Evolutionary conservation across 1,140 invertebrate genomes (phyloP), one percentile per base, ranked within the genome.

Genomic region (Hesperophylax magnus): DNA sequence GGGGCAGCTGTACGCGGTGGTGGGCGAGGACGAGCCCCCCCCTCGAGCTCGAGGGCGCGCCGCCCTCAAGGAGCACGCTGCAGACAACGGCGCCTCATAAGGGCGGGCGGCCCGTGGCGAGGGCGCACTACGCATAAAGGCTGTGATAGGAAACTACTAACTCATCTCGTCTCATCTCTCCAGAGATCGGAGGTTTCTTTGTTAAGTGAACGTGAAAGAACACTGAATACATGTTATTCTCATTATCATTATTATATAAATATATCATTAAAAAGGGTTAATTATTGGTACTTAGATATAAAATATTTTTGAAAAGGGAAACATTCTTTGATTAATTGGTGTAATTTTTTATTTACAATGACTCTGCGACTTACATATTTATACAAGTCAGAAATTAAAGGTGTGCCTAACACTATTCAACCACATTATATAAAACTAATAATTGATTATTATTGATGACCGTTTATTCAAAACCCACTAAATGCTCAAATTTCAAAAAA

Each of bases 1-100:
- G 15, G 89, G 90, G 67, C 89, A 90, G 84, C 89, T 90, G 77
- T 90, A 89, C 83, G 85, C 88, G 58, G 85, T 90, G 34, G 80
- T 84, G 9, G 83, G 78, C 34, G 83, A 84, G 39, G 39, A 47
- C 24, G 53, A 78, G 3, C 79, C 78, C 15, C 8, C 60, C 22
- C 9, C 34, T 39, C 71, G 71, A 5, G 58, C 54, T 9, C 61
- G 63, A 22, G 22, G 52, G 9, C 20, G 24, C 47, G 63, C 58
- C 18, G 24, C 18, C 27, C 31, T 54, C 27, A 53, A 56, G 63
- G 47, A 61, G 77, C 52, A 18, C 22, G 8, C 63, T 4, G 54
- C 61, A 52, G 63, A 52, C 6, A 18, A 14, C 63, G 39, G 39
- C 14, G 47, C 39, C 61, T 17, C 39, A 22, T 24, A n/a, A n/a